phyloP scores from a whole-genome alignment of 2,113 vertebrate species.

The Carassius auratus region DNA sequence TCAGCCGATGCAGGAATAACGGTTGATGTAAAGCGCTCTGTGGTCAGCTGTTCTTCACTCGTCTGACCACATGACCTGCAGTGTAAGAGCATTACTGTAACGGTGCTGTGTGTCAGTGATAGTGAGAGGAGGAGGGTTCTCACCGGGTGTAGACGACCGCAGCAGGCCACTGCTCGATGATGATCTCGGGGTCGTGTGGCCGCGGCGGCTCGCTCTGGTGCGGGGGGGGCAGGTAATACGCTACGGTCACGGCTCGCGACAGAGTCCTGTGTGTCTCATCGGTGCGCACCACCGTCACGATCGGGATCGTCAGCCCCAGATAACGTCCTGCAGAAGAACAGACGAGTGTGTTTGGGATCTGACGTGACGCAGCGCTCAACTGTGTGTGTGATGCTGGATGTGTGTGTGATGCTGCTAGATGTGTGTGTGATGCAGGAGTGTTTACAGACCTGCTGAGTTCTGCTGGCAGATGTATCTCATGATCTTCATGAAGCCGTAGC shows the following conservation, averaged over 20 bases:
- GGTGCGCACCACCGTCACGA: conserved; percentile 83
- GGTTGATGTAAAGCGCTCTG: too few species aligned
- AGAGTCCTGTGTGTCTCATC: conserved; percentile 71
- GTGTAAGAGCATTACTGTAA: too few species aligned
- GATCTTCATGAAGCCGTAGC: conserved; percentile 90
- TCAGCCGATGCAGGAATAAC: too few species aligned
- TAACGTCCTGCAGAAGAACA: conserved; percentile 67
- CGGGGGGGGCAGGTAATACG: conserved; percentile 80
- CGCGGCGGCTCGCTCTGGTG: conserved; percentile 82
- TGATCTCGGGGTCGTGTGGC: conserved; percentile 77
- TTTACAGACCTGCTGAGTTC: conserved; percentile 76
- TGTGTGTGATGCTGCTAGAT: too few species aligned
- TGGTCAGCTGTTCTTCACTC: too few species aligned
- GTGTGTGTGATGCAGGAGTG: too few species aligned
- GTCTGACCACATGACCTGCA: too few species aligned
- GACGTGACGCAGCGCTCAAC: too few species aligned
- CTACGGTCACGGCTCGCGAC: conserved; percentile 75
- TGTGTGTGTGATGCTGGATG: too few species aligned
- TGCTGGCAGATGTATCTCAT: conserved; percentile 92
- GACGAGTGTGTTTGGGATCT: too few species aligned
- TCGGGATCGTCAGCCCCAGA: conserved; percentile 86
- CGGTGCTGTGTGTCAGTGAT: too few species aligned
- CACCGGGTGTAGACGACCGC: conserved; percentile 82
- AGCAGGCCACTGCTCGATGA: conserved; percentile 84
- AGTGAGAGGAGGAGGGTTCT: conserved; percentile 19